Evolutionary conservation across 1,140 invertebrate genomes (phyloP), one percentile per base, ranked within the genome.

Genomic region (Mya arenaria): DNA sequence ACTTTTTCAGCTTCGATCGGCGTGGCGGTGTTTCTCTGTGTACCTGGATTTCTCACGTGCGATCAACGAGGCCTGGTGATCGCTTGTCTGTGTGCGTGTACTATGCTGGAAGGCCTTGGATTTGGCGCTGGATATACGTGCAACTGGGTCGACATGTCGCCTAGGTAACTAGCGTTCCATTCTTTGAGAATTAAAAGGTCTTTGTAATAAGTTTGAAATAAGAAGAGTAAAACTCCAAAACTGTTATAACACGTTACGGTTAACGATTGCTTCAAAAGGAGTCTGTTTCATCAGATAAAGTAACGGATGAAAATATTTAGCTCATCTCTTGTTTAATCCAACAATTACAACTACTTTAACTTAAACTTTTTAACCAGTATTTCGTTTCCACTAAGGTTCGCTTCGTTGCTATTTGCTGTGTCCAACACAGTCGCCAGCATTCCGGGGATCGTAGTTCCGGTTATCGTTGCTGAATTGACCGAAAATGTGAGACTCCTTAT

Each of bases 131-230:
- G 86, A 4, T 78, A 85, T 56, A 19, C 58, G 32, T 37, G 73
- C n/a, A 85, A 84, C 74, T 17, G 48, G 19, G 69, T 78, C 3
- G 84, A 83, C 34, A 84, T 86, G 68, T 72, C 79, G 8, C 81
- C 84, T 23, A 72, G 56, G 58, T 86, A 84, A 71, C n/a, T n/a
- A n/a, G n/a, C n/a, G n/a, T n/a, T n/a, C n/a, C n/a, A n/a, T n/a
- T n/a, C n/a, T n/a, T n/a, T n/a, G n/a, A n/a, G n/a, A n/a, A n/a
- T n/a, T n/a, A n/a, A n/a, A n/a, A n/a, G n/a, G n/a, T n/a, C n/a
- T n/a, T n/a, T n/a, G n/a, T n/a, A n/a, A n/a, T n/a, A n/a, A n/a
- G n/a, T n/a, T n/a, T n/a, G n/a, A n/a, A n/a, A n/a, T n/a, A n/a
- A n/a, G n/a, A n/a, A n/a, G n/a, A n/a, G n/a, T n/a, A n/a, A n/a